Evolutionary conservation across 2,888 invertebrate species (phyloP).

Genomic region (Ctena decussata): DNA sequence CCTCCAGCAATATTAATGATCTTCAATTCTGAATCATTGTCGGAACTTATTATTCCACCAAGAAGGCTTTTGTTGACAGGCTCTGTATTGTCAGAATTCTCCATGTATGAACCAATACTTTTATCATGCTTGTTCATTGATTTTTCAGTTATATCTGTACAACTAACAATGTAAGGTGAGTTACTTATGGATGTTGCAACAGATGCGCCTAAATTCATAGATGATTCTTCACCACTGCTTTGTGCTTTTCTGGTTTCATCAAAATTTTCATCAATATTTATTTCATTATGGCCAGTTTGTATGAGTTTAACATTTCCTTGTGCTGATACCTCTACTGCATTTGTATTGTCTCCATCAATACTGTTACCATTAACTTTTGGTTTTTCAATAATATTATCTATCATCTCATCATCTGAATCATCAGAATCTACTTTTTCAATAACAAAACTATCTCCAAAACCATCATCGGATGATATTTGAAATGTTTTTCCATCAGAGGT

Average conservation of each 20-base stretch:
- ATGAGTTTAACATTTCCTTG: not conserved
- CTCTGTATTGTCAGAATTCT: not conserved
- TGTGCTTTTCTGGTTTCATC: no score
- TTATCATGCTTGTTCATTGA: not conserved
- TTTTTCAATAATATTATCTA: not conserved
- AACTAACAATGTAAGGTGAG: not conserved
- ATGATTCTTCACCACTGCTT: not conserved
- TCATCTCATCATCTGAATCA: constrained; percentile 14
- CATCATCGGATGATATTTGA: not conserved
- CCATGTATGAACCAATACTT: not conserved
- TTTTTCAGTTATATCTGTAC: not conserved
- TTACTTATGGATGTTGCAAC: no score
- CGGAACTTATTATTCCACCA: not conserved
- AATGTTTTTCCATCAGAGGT: not conserved
- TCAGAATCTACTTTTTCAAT: constrained; percentile 5
- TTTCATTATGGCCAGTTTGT: not conserved
- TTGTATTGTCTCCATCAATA: not conserved
- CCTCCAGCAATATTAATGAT: constrained; percentile 1
- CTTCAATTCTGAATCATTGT: not conserved
- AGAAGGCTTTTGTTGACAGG: not conserved
- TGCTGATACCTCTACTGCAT: not conserved
- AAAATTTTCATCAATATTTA: no score
- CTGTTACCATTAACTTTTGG: not conserved
- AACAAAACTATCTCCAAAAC: not conserved
- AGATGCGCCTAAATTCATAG: not conserved